These are phyloP conservation scores for Gnathonemus longibarbis DNA, from an alignment of 2,113 vertebrate species.

Conservation along the genomic window DNA sequence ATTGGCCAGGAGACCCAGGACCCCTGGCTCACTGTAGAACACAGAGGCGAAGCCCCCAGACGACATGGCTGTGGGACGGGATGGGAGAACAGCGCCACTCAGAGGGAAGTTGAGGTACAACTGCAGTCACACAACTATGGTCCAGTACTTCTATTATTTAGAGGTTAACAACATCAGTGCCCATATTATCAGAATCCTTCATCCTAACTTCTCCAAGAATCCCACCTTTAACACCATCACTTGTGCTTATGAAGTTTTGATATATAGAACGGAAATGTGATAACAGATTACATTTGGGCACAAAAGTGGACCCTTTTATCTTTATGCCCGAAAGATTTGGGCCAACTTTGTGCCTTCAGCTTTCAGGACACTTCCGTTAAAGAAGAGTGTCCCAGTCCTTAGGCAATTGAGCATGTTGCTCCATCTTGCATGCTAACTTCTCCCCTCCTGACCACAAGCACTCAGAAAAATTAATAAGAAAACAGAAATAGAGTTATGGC, in stretches of 20 bases:
- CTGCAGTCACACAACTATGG: background rate
- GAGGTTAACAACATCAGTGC: background rate
- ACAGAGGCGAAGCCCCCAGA: constrained; percentile 23
- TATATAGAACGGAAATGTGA: too few relatives aligned
- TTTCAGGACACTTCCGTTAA: too few relatives aligned
- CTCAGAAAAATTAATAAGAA: background rate
- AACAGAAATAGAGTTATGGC: background rate
- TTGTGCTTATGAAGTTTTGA: too few relatives aligned
- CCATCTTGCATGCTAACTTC: background rate
- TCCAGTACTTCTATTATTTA: background rate
- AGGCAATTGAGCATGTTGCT: background rate
- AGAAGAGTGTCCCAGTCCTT: background rate
- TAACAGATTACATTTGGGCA: too few relatives aligned
- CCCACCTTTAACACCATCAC: too few relatives aligned
- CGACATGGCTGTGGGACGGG: background rate
- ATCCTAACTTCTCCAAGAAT: too few relatives aligned
- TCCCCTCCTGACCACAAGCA: background rate
- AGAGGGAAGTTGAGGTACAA: too few relatives aligned
- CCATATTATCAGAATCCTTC: too few relatives aligned
- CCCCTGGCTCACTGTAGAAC: constrained; percentile 29
- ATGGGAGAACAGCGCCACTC: background rate
- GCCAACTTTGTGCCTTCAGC: too few relatives aligned
- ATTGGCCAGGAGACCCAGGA: constrained; percentile 29
- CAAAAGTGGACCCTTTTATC: too few relatives aligned
- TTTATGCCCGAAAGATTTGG: too few relatives aligned